These are phyloP conservation scores for Parauchenoglanis punctatus DNA, from an alignment of 2,797 vertebrate species.

Conservation along the genomic window DNA sequence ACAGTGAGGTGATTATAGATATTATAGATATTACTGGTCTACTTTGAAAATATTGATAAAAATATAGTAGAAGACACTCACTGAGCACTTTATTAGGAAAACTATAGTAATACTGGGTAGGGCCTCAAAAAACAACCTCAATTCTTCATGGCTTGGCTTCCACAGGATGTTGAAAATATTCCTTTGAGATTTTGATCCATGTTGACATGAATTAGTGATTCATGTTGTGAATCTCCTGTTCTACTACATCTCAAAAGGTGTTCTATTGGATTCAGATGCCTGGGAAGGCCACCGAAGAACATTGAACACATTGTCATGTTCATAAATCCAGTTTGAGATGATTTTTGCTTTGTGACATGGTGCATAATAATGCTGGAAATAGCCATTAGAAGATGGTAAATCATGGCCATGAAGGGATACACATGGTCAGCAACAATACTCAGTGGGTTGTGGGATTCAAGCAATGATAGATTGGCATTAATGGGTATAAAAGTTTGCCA, in stretches of 20 bases:
- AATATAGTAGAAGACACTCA: not conserved
- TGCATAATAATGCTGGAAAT: too few relatives aligned
- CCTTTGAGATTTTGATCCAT: not conserved
- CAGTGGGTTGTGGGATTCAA: not conserved
- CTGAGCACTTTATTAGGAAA: not conserved
- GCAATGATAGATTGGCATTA: not conserved
- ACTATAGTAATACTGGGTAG: not conserved
- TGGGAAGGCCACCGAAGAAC: not conserved
- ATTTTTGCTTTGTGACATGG: too few relatives aligned
- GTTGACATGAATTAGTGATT: not conserved
- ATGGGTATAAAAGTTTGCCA: not conserved
- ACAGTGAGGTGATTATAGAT: not conserved
- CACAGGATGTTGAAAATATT: not conserved
- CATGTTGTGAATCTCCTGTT: not conserved
- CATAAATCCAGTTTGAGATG: not conserved
- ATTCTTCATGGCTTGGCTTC: not conserved
- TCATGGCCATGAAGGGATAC: not conserved
- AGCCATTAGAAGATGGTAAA: not conserved
- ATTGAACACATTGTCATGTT: not conserved
- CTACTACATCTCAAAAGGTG: not conserved
- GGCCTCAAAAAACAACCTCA: not conserved
- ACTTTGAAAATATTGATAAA: not conserved
- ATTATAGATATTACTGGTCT: not conserved
- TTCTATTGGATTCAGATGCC: not conserved
- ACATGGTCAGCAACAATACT: not conserved